phyloP scores from a whole-genome alignment of 1,140 invertebrate species.

The Thaumetopoea pityocampa region DNA sequence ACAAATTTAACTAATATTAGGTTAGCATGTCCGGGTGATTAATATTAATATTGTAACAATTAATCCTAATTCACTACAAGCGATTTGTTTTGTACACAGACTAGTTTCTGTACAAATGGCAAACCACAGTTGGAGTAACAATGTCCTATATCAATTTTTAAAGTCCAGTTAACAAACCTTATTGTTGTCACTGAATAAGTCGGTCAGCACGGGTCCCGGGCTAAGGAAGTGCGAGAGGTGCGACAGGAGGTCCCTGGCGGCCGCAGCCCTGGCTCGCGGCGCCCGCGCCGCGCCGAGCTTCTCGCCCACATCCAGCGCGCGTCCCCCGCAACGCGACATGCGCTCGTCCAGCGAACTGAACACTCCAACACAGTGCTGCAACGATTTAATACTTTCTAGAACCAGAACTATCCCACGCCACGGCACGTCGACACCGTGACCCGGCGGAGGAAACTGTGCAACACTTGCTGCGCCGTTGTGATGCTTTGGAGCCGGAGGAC shows the following conservation, averaged over 20 bases:
- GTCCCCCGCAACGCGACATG: slow-evolving; percentile 97
- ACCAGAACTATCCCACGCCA: neutral
- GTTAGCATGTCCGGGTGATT: too few species aligned
- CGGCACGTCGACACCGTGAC: too few species aligned
- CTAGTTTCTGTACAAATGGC: too few species aligned
- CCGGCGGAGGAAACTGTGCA: too few species aligned
- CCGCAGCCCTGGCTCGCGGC: slow-evolving; percentile 93
- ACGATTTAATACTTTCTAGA: slow-evolving; percentile 12
- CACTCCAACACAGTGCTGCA: slow-evolving; percentile 86
- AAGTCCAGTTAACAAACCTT: slow-evolving; percentile 76
- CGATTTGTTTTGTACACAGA: too few species aligned
- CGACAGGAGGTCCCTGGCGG: slow-evolving; percentile 95
- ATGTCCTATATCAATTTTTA: too few species aligned
- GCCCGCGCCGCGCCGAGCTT: slow-evolving; percentile 98
- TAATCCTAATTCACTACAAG: too few species aligned
- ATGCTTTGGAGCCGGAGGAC: too few species aligned
- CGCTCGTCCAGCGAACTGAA: slow-evolving; percentile 96
- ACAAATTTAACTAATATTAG: too few species aligned
- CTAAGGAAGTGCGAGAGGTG: slow-evolving; percentile 96
- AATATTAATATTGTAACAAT: too few species aligned
- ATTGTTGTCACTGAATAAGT: slow-evolving; percentile 91
- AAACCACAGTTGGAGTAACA: too few species aligned
- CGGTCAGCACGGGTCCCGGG: slow-evolving; percentile 89
- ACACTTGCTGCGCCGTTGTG: too few species aligned
- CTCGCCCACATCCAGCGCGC: slow-evolving; percentile 97